Conservation (phyloP, 2,797 vertebrate genomes). For the Vultur gryphus region DNA sequence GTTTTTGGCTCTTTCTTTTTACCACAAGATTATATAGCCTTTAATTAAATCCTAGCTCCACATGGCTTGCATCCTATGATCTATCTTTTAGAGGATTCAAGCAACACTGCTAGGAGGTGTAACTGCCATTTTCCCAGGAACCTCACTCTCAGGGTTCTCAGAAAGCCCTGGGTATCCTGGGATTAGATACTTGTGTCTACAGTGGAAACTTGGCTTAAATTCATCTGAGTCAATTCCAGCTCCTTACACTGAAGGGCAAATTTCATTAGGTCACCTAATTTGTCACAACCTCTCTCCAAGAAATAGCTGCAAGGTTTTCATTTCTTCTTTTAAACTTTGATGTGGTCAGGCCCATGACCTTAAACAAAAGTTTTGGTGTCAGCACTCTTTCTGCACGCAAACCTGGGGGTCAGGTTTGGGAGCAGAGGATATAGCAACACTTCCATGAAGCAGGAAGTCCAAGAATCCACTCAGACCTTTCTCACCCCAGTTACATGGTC, state of each 20-base stretch:
- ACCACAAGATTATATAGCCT: neutral
- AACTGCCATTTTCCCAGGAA: neutral
- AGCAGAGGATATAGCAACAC: neutral
- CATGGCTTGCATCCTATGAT: neutral
- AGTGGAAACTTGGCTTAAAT: conserved; percentile 30
- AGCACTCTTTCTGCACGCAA: neutral
- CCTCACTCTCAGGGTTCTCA: neutral
- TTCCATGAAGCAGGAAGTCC: neutral
- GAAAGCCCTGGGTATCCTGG: neutral
- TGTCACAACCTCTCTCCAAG: neutral
- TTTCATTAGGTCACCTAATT: neutral
- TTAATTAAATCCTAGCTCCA: neutral
- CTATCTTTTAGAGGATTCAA: neutral
- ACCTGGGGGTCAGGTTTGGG: neutral
- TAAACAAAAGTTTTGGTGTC: neutral
- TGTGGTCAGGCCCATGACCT: neutral
- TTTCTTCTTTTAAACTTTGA: neutral
- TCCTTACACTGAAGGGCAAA: neutral
- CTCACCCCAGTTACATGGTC: neutral
- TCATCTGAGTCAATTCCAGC: neutral
- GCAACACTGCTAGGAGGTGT: neutral
- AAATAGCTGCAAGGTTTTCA: neutral
- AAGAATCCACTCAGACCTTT: neutral
- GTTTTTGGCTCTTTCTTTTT: neutral
- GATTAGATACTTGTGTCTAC: neutral